A percentile compares a stretch with the other conserved stretches of the same genome.
Evolutionary conservation across 1,140 invertebrate species (phyloP).

Genomic region (Sipha flava): DNA sequence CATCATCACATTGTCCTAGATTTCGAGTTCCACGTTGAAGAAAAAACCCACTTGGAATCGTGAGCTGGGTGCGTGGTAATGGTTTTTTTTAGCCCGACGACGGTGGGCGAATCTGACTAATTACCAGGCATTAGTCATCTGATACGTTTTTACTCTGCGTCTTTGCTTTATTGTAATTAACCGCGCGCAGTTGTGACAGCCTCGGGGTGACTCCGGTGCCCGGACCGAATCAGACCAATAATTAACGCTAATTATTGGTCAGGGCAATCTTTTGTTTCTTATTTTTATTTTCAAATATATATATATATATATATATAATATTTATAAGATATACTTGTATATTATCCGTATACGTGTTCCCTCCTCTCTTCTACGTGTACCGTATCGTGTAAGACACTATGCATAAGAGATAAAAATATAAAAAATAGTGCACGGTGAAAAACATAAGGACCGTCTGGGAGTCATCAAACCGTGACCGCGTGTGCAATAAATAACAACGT

Average conservation of each 20-base stretch:
- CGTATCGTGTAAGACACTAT: no score
- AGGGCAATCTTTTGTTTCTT: conserved; percentile 23
- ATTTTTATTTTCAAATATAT: neutral
- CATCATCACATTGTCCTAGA: conserved; percentile 10
- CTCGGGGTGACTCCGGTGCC: conserved; percentile 2
- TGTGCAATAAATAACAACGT: no score
- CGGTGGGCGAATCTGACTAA: conserved; percentile 32
- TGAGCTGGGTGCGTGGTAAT: neutral
- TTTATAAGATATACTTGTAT: no score
- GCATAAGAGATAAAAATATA: no score
- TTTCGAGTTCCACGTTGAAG: neutral
- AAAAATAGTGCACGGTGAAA: no score
- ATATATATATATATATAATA: no score
- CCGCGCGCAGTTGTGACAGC: conserved; percentile 21
- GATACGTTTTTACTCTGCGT: conserved; percentile 13
- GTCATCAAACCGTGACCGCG: no score
- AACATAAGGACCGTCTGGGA: no score
- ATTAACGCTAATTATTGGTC: conserved; percentile 31
- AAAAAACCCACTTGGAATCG: conserved; percentile 21
- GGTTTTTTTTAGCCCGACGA: neutral
- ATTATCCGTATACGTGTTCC: no score
- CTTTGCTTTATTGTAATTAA: conserved; percentile 23
- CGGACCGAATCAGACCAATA: conserved; percentile 26
- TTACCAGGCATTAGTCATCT: conserved; percentile 31
- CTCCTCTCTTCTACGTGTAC: no score